Evolutionary conservation across 2,113 vertebrate species (phyloP), one percentile per base, ranked within the genome.

Genomic region (Noctilio leporinus): DNA sequence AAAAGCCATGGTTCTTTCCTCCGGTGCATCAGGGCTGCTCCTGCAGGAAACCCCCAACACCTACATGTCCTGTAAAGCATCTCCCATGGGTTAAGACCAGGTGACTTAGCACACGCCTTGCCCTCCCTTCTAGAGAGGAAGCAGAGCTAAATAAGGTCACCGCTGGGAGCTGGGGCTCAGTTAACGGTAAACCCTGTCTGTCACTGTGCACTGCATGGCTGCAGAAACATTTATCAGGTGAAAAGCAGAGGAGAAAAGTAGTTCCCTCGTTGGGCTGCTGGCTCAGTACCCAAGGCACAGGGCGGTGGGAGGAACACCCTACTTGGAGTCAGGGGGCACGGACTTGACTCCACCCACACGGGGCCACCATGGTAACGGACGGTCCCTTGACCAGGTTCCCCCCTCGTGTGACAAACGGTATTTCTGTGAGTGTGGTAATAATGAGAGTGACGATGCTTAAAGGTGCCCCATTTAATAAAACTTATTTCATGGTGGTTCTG

Each of bases 141-240:
- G 10, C 28, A 47, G 40, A 26, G 5, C 4, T 49, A 73, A 78
- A 73, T 76, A 76, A 72, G 22, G 49, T 1, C 8, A 51, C 19
- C 10, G 1, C 3, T 14, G 64, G 14, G 1, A 83, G 4, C 10
- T 65, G 5, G 20, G 43, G 82, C 92, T 62, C 62, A 91, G 2
- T 81, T 82, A 62, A 45, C 73, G 67, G 17, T 53, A 64, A 89
- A 96, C 16, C 76, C 10, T n/a, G 10, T 53, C 84, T 92, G 62
- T 62, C 76, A 49, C 5, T 51, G 4, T 28, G 45, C 35, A 11
- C 33, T 57, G 19, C 26, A 24, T 16, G 33, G 47, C 49, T 24
- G 49, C 22, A 14, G 40, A 35, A 69, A 91, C 47, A n/a, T 80
- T 64, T 16, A 45, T 53, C 49, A 75, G 9, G 17, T 65, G 26